Percentiles rank a stretch among this genome's conserved stretches.
Conservation (phyloP, 2,888 invertebrate species). For the Drosophila macrospina region DNA sequence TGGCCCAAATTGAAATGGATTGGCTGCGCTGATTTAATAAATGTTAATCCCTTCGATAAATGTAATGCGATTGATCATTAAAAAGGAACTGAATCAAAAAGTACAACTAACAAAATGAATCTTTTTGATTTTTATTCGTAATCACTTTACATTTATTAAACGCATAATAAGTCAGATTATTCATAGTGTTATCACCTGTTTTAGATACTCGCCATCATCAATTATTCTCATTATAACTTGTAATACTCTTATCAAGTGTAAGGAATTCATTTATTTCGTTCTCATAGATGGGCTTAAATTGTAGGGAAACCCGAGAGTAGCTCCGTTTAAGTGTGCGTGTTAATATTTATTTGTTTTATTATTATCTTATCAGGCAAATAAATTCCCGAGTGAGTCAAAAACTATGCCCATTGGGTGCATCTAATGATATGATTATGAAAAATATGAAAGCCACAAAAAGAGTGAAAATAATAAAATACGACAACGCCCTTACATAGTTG, state of each 20-base stretch:
- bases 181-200: conserved; percentile 6
- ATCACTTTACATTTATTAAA: no score
- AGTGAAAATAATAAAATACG: conserved; percentile 68
- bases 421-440: conserved; percentile 79
- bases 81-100: no score
- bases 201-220: not conserved
- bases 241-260: not conserved
- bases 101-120: no score
- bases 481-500: conserved; percentile 36
- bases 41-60: not conserved
- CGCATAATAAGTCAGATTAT: not conserved
- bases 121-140: no score
- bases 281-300: conserved; percentile 2
- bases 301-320: not conserved
- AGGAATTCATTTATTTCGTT: conserved; percentile 1
- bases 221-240: not conserved
- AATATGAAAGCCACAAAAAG: conserved; percentile 59
- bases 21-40: not conserved
- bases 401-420: conserved; percentile 63
- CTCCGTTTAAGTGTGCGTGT: conserved; percentile 7
- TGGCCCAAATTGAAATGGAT: conserved; percentile 11
- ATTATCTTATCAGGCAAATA: conserved; percentile 53
- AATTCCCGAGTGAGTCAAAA: conserved; percentile 44
- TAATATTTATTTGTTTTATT: conserved; percentile 29
- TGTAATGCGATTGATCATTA: no score